phyloP scores from a whole-genome alignment of 1,140 invertebrate species.

The Augochlora pura region DNA sequence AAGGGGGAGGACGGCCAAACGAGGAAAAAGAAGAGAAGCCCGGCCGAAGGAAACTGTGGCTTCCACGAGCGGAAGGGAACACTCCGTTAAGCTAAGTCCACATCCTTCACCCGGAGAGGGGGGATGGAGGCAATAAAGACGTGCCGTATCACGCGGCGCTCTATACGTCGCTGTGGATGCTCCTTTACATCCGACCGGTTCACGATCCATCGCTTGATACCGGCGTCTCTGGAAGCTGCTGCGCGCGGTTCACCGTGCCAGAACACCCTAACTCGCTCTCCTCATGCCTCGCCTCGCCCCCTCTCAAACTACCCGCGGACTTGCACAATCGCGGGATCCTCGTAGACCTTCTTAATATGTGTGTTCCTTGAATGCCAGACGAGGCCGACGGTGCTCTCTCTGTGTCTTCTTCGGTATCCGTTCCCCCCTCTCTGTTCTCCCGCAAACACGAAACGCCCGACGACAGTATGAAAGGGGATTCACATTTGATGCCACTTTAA shows the following conservation, averaged over 20 bases:
- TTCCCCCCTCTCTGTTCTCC: neutral
- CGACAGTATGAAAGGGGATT: neutral
- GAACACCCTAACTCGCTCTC: too few species aligned
- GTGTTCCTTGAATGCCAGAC: neutral
- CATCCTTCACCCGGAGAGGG: constrained; percentile 54
- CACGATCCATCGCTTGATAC: neutral
- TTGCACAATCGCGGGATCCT: neutral
- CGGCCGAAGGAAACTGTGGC: constrained; percentile 34
- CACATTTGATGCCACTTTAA: neutral
- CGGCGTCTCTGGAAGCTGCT: neutral
- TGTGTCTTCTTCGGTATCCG: neutral
- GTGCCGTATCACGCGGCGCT: too few species aligned
- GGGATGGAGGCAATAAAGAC: constrained; percentile 59
- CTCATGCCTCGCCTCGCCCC: too few species aligned
- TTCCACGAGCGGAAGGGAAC: constrained; percentile 42
- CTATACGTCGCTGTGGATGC: constrained; percentile 9
- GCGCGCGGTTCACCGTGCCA: neutral
- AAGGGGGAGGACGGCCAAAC: neutral
- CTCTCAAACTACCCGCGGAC: neutral
- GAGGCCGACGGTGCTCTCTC: too few species aligned
- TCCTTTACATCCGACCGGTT: constrained; percentile 18
- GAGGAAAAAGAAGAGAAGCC: constrained; percentile 28
- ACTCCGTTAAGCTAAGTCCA: constrained; percentile 56
- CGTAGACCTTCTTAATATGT: constrained; percentile 1
- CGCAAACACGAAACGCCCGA: neutral